Conservation (phyloP, 1,140 invertebrate species). For the Zophobas morio region DNA sequence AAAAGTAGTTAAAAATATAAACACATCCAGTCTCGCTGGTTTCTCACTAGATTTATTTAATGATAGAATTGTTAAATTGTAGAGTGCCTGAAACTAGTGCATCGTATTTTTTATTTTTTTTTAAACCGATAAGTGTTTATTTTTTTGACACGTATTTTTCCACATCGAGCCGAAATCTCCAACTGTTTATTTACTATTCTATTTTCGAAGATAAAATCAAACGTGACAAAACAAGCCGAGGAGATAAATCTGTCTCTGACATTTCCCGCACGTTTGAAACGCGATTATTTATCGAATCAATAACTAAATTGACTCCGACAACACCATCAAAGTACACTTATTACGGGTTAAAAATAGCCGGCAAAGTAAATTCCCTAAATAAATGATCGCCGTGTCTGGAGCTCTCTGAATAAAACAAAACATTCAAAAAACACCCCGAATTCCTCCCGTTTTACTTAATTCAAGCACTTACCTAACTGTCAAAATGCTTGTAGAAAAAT, state of each 20-base stretch:
- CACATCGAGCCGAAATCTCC: no score
- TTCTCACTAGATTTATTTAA: no score
- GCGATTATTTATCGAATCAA: neutral
- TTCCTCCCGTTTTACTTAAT: neutral
- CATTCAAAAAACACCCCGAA: neutral
- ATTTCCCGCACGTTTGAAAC: neutral
- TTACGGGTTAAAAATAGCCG: neutral
- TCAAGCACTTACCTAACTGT: conserved; percentile 4
- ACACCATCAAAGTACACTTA: neutral
- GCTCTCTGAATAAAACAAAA: neutral
- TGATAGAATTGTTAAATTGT: no score
- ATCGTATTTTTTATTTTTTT: no score
- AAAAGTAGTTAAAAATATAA: no score
- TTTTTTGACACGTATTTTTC: no score
- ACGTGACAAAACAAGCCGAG: neutral
- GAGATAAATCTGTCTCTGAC: neutral
- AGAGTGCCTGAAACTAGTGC: no score
- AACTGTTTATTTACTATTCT: no score
- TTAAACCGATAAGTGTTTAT: no score
- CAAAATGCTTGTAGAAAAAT: conserved; percentile 21
- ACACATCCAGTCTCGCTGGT: no score
- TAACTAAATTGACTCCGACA: neutral
- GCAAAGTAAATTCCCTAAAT: neutral
- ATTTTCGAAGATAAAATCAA: no score
- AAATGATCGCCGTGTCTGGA: neutral